Conservation (phyloP, 2,888 invertebrate genomes). For the Lepidocyrtinus sp. region DNA sequence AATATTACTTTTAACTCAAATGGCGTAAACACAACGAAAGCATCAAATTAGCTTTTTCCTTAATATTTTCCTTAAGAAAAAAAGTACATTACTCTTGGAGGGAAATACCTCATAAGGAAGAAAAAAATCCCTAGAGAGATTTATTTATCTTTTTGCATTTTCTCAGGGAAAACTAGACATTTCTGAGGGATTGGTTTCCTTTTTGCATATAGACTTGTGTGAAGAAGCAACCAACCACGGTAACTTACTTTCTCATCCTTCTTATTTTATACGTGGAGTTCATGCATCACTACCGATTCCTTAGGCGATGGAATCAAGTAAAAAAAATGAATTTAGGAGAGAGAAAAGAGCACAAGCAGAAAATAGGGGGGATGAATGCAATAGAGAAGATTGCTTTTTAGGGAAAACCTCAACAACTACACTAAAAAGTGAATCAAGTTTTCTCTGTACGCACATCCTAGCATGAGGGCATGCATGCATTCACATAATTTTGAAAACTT, state of each 20-base stretch:
- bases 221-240: background rate
- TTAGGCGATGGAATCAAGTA: background rate
- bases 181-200: background rate
- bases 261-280: conserved; percentile 5
- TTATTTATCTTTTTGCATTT: conserved; percentile 48
- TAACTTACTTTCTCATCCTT: background rate
- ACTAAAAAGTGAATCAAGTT: background rate
- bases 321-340: background rate
- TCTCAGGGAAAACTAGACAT: background rate
- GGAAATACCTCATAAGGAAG: background rate
- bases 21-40: conserved; percentile 52
- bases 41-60: conserved; percentile 56
- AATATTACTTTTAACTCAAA: conserved; percentile 11
- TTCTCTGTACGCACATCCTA: conserved; percentile 5
- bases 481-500: conserved; percentile 36
- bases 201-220: background rate
- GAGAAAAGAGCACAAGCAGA: background rate
- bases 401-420: conserved; percentile 9
- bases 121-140: conserved; percentile 50
- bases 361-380: background rate
- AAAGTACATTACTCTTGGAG: background rate
- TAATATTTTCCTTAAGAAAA: conserved; percentile 51
- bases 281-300: conserved; percentile 6
- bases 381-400: background rate
- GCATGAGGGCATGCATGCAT: conserved; percentile 37